phyloP scores from a whole-genome alignment of 2,888 invertebrate genomes.

The Leptopilina syphax region DNA sequence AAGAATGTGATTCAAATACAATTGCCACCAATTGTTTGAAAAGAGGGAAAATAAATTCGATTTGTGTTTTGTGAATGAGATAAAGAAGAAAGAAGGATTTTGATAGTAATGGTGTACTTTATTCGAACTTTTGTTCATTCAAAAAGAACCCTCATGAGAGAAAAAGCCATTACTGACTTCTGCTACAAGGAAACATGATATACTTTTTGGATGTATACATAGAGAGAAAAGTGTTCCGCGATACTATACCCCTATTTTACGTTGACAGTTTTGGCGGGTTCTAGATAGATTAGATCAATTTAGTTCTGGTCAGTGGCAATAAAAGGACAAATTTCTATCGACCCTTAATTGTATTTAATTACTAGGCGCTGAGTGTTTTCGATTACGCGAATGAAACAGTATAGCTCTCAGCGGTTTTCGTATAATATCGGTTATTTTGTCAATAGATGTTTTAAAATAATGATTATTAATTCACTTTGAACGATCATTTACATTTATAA shows the following conservation, averaged over 20 bases:
- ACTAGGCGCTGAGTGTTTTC: slow-evolving; percentile 1
- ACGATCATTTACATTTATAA: too few relatives aligned
- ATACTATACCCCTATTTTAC: slow-evolving; percentile 15
- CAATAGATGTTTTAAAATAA: background rate
- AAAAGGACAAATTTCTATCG: slow-evolving; percentile 25
- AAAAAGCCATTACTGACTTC: slow-evolving; percentile 29
- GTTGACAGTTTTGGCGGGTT: slow-evolving; percentile 25
- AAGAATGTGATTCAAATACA: background rate
- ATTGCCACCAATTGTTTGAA: background rate
- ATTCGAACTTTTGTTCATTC: slow-evolving; percentile 32
- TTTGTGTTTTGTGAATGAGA: background rate
- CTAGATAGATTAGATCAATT: slow-evolving; percentile 27
- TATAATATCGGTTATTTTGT: background rate
- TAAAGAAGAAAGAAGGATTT: background rate
- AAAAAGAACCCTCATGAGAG: slow-evolving; percentile 27
- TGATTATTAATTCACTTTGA: background rate
- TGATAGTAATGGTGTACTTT: slow-evolving; percentile 32
- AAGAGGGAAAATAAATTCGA: background rate
- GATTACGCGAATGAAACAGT: slow-evolving; percentile 6
- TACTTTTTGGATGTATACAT: slow-evolving; percentile 16
- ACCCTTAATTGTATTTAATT: slow-evolving; percentile 28
- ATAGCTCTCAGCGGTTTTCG: background rate
- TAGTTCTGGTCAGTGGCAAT: slow-evolving; percentile 28
- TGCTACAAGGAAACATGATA: slow-evolving; percentile 35
- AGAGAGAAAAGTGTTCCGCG: background rate